Evolutionary conservation across 2,113 vertebrate species (phyloP).

Genomic region (Fregetta grallaria): DNA sequence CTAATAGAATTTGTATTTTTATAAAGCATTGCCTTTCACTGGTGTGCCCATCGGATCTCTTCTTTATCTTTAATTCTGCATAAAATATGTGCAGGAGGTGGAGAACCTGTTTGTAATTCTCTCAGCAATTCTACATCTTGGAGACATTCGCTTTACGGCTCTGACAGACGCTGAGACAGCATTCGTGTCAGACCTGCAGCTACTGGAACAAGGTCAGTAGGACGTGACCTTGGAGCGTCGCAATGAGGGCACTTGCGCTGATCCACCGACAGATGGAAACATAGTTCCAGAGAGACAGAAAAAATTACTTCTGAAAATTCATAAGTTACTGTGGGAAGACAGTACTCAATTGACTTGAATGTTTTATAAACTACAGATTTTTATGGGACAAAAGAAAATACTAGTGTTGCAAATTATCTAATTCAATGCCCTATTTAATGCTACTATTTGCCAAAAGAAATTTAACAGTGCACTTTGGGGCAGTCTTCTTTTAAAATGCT

Average conservation of each 20-base stretch:
- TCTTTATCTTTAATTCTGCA: constrained; percentile 19
- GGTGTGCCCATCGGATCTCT: neutral
- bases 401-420: neutral
- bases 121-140: constrained; percentile 86
- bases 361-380: neutral
- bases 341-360: neutral
- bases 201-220: constrained; percentile 90
- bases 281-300: neutral
- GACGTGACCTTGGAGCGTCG: rapidly evolving
- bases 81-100: constrained; percentile 78
- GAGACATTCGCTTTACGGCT: constrained; percentile 84
- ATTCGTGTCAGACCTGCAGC: constrained; percentile 87
- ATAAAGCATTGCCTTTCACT: neutral
- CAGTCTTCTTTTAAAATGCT: neutral
- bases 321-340: neutral
- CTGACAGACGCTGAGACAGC: constrained; percentile 82
- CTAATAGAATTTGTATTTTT: neutral
- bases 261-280: constrained; percentile 50
- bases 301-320: neutral
- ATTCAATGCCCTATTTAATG: neutral
- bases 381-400: neutral
- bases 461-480: neutral
- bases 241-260: neutral
- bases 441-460: neutral
- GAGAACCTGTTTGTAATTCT: constrained; percentile 90